Percentiles rank a stretch among this genome's conserved stretches.
Evolutionary conservation across 2,797 vertebrate genomes (phyloP).

Genomic region (Gymnoscopelus braueri): DNA sequence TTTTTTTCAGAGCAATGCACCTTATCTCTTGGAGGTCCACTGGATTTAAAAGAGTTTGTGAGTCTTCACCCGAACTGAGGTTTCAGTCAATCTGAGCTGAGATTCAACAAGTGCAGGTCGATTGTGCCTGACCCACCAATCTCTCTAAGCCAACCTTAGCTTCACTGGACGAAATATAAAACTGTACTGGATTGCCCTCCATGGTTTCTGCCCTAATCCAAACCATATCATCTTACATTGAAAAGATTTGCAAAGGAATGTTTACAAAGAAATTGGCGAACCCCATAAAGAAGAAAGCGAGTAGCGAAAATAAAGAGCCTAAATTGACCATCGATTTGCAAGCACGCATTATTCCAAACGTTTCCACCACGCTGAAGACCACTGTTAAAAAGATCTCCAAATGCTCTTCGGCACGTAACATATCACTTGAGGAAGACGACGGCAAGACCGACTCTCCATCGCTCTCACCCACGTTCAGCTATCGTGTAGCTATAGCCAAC

Average conservation of each 20-base stretch:
- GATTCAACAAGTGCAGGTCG: constrained; percentile 52
- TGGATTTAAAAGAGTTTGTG: constrained; percentile 68
- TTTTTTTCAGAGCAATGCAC: constrained; percentile 72
- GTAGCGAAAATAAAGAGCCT: constrained; percentile 87
- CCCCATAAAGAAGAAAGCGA: constrained; percentile 94
- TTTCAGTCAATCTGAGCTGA: constrained; percentile 57
- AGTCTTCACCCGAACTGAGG: constrained; percentile 52
- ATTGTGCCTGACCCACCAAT: constrained; percentile 51
- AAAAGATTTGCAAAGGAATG: constrained; percentile 99
- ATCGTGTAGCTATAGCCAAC: constrained; percentile 96
- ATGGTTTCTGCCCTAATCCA: constrained; percentile 96
- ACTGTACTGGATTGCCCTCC: constrained; percentile 82
- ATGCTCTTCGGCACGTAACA: constrained; percentile 91
- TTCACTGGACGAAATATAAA: constrained; percentile 71
- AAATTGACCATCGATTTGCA: constrained; percentile 84
- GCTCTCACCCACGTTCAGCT: constrained; percentile 97
- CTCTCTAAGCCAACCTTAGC: constrained; percentile 56
- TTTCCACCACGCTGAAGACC: constrained; percentile 93
- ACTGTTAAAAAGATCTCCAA: constrained; percentile 94
- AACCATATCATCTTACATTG: constrained; percentile 90
- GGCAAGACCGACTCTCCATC: constrained; percentile 89
- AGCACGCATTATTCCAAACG: constrained; percentile 83
- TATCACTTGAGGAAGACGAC: constrained; percentile 90
- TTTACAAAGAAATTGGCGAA: constrained; percentile 99
- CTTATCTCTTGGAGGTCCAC: constrained; percentile 67